Conservation (phyloP, 2,113 vertebrate species). For the Psilopsiagon aurifrons region DNA sequence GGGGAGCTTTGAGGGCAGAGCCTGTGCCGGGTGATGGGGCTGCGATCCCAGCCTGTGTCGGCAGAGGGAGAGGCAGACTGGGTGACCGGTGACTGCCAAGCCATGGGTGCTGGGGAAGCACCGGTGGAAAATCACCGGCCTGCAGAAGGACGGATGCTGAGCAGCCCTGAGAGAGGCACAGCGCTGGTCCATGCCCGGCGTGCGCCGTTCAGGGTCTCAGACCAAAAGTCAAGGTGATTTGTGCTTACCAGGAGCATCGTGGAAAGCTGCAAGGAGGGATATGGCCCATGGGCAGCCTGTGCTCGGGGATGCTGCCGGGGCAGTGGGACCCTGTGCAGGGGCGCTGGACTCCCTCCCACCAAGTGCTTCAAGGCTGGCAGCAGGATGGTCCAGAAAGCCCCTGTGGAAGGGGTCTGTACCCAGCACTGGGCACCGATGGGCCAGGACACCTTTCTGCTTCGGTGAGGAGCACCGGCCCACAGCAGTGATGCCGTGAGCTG, state of each 20-base stretch:
- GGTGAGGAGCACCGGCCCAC: neutral
- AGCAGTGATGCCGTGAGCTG: accelerated
- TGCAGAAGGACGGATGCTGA: accelerated
- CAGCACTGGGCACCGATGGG: neutral
- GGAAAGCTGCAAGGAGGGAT: neutral
- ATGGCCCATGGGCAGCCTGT: accelerated
- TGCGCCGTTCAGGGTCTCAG: accelerated
- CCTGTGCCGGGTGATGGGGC: neutral
- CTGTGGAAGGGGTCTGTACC: accelerated
- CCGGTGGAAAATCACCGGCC: neutral
- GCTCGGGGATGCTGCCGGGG: accelerated
- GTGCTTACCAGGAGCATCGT: neutral
- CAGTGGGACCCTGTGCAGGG: neutral
- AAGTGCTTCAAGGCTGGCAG: neutral
- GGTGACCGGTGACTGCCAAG: neutral
- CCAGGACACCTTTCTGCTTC: neutral
- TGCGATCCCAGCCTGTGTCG: neutral
- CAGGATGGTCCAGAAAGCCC: too few species aligned
- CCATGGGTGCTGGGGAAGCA: neutral
- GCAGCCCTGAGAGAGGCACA: neutral
- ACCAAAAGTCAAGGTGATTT: neutral
- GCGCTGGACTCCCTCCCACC: neutral
- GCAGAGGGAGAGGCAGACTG: neutral
- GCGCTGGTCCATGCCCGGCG: accelerated
- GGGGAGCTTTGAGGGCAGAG: neutral